Percentiles rank a stretch among this genome's conserved stretches.
Evolutionary conservation across 2,888 invertebrate species (phyloP).

Genomic region (Papilio elwesi): DNA sequence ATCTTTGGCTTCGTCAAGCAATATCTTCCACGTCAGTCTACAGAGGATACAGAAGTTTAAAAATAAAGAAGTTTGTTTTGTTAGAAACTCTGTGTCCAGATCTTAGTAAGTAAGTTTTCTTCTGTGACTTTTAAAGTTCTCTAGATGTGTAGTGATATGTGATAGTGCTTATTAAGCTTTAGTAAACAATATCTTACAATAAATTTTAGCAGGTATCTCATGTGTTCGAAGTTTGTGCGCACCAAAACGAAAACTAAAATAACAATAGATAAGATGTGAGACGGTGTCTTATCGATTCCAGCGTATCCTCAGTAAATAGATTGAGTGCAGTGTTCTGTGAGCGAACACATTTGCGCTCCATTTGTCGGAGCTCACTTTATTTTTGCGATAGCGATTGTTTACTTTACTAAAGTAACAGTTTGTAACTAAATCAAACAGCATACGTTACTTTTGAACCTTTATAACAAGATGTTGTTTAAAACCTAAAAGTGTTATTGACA

Average conservation of each 20-base stretch:
- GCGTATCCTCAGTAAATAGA: constrained; percentile 38
- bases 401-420: constrained; percentile 23
- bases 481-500: no score
- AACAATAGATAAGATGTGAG: constrained; percentile 34
- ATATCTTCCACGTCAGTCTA: no score
- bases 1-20: no score
- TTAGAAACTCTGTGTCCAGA: no score
- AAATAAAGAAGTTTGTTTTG: no score
- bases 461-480: neutral
- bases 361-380: constrained; percentile 35
- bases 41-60: no score
- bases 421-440: constrained; percentile 4
- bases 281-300: constrained; percentile 36
- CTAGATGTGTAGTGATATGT: no score
- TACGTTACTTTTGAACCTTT: constrained; percentile 1
- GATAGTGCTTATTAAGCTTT: neutral
- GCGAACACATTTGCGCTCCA: constrained; percentile 38
- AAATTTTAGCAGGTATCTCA: neutral
- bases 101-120: no score
- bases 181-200: neutral
- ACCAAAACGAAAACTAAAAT: constrained; percentile 19
- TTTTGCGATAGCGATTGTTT: constrained; percentile 36
- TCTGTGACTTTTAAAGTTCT: no score
- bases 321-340: constrained; percentile 39
- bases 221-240: neutral